Base-by-base conservation (phyloP, 1,140 invertebrate genomes). In the Grapholita molesta region DNA sequence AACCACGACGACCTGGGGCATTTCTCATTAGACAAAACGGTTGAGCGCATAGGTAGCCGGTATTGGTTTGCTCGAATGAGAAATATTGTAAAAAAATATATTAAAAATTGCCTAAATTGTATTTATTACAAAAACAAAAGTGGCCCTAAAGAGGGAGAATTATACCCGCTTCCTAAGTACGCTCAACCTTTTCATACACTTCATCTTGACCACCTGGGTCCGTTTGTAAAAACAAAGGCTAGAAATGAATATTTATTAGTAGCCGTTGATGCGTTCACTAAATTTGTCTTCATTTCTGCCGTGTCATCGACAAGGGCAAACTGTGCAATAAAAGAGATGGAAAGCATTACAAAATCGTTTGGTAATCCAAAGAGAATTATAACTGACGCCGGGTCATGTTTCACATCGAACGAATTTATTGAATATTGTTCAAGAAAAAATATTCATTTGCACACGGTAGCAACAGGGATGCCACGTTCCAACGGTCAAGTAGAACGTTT, bases 221-320 rank as follows among this genome's bases (percentile, higher is more conserved):
- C 71, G 11, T 74, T 77, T 33, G 23, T 70, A 18, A 52, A 68
- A 15, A 76, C 74, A 11, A 74, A 72, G 35, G 73, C 74, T 48
- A 70, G 68, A 32, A 85, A 88, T 65, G 48, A 70, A 28, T 73
- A 85, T 70, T 69, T 84, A 4, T 71, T 90, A 0, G 76, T 70
- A 1, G 70, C 86, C 0, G 69, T 83, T 3, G 83, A 88, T 70
- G 76, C 70, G 2, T 89, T 87, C 73, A 74, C 75, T 0, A 88
- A 89, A 38, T 88, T 66, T 18, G 42, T 52, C 2, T 52, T 52
- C 18, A 52, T 52, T 8, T 52, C 15, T 23, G 15, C 42, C 2
- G 42, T 52, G 15, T 6, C n/a, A 35, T 52, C n/a, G 18, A 15
- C 42, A 3, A 23, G 18, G 5, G 2, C 42, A 2, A 18, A 1